Evolutionary conservation across 2,797 vertebrate species (phyloP).

Genomic region (Eutrigla gurnardus): DNA sequence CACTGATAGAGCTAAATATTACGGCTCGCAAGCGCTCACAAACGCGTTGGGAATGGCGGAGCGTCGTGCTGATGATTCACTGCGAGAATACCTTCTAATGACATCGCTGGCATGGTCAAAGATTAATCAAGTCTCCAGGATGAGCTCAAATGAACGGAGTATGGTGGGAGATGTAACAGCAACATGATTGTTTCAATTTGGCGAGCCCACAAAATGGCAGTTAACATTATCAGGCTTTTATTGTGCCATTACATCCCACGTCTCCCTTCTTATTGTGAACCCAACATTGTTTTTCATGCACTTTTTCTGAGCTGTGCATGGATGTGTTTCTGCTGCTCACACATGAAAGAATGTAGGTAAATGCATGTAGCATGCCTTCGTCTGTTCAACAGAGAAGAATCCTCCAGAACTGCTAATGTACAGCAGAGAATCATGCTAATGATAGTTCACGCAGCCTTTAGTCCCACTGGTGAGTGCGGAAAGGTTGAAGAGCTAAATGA

Average conservation of each 20-base stretch:
- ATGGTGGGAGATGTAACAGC: slow-evolving; percentile 1
- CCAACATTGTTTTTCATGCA: not conserved
- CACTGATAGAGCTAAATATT: slow-evolving; percentile 39
- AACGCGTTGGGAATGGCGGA: slow-evolving; percentile 18
- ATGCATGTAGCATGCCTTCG: slow-evolving; percentile 4
- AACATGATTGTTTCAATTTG: not conserved
- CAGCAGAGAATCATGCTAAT: not conserved
- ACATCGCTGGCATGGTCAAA: slow-evolving; percentile 32
- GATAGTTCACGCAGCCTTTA: not conserved
- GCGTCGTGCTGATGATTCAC: slow-evolving; percentile 20
- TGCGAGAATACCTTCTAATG: slow-evolving; percentile 25
- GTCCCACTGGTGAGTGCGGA: not conserved
- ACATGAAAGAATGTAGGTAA: not conserved
- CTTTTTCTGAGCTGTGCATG: not conserved
- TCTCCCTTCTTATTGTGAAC: not conserved
- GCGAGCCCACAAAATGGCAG: not conserved
- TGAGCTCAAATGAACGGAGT: slow-evolving; percentile 5
- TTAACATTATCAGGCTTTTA: not conserved
- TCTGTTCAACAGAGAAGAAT: not conserved
- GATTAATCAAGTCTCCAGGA: slow-evolving; percentile 5
- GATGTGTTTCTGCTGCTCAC: not conserved
- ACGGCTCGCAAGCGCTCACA: slow-evolving; percentile 19
- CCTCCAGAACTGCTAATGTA: not conserved
- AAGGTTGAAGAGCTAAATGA: not conserved
- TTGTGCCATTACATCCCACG: slow-evolving; percentile 10